Percentiles rank a stretch among this genome's conserved stretches.
Conservation (phyloP, 2,113 vertebrate species). For the Loxodonta africana region DNA sequence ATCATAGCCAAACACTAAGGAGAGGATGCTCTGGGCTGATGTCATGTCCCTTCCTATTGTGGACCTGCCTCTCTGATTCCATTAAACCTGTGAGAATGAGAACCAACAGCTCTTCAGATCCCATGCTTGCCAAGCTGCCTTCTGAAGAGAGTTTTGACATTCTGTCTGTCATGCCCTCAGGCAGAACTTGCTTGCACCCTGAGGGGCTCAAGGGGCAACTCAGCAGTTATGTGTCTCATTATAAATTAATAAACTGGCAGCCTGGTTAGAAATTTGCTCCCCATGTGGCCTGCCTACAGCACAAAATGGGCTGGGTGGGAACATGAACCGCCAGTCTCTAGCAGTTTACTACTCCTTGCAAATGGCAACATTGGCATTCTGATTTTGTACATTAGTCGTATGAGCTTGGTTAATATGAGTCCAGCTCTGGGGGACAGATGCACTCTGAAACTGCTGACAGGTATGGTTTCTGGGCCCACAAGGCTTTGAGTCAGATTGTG, state of each 20-base stretch:
- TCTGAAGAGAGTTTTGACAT: background rate
- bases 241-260: background rate
- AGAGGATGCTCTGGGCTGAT: background rate
- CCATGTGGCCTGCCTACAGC: background rate
- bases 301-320: background rate
- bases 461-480: background rate
- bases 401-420: background rate
- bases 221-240: background rate
- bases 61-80: background rate
- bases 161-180: background rate
- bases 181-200: background rate
- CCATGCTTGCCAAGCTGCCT: background rate
- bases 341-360: background rate
- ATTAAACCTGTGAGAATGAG: background rate
- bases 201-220: background rate
- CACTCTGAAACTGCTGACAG: background rate
- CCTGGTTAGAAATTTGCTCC: background rate
- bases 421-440: background rate
- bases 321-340: accelerated
- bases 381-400: background rate
- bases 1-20: background rate
- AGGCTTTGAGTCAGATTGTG: background rate
- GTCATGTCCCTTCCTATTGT: background rate
- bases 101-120: background rate
- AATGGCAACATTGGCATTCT: constrained; percentile 38